Base-by-base conservation (phyloP, 2,113 vertebrate species). In the Nematolebias whitei region DNA sequence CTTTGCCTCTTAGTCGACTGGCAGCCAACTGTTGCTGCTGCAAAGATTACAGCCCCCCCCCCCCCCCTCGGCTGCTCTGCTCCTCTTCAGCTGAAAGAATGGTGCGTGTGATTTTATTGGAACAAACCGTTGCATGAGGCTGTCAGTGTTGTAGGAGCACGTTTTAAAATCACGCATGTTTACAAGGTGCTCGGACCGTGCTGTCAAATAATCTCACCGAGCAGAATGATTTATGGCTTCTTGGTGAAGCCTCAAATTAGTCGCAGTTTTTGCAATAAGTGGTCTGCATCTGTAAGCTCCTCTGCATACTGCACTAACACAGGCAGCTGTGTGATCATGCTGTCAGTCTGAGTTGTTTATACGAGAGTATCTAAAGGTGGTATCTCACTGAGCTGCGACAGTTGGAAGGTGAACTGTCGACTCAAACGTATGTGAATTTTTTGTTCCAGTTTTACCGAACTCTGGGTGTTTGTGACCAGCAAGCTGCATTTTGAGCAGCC, bases 1-100 rank as follows among this genome's bases (percentile, higher is more conserved):
- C 80, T 88, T 82, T 83, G 54, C 64, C 57, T 84, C 68, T 87
- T 64, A 67, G 75, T 60, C 68, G 79, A 86, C 76, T 82, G 76
- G 85, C 76, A 82, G 87, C 84, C 89, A 92, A 91, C 90, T 90
- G 90, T 91, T 92, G 89, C 86, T 86, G 86, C 75, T 75, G 76
- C 63, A 65, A 58, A 69, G 52, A 78, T 44, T 41, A 61, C 50
- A 57, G 58, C 77, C 22, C 64, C 19, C 53, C n/a, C 41, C 24
- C 47, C 45, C 29, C 23, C 44, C 22, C 39, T 24, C 56, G 38
- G 26, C 13, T 15, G 22, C 29, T 45, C 61, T 45, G 38, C 63
- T 69, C 61, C 59, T 20, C 48, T 74, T 45, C 24, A 58, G 18
- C 44, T 69, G 77, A 62, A 65, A 65, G 51, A 57, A 84, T 77